Evolutionary conservation across 2,113 vertebrate species (phyloP).

Genomic region (Psilopsiagon aurifrons): DNA sequence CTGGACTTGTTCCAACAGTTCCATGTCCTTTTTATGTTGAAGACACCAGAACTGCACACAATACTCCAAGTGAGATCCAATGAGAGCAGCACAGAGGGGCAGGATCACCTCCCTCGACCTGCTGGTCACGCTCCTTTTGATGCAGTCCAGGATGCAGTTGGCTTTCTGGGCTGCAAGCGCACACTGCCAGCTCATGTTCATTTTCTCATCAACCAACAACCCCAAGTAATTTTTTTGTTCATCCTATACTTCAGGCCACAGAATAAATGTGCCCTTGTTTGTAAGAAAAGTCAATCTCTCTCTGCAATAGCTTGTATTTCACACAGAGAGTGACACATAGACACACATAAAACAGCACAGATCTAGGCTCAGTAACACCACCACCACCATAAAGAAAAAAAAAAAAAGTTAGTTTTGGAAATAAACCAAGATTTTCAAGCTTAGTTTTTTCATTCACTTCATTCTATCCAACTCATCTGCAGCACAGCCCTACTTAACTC

Average conservation of each 20-base stretch:
- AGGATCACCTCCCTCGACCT: too few species aligned
- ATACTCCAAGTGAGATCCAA: too few species aligned
- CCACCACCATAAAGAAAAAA: not conserved
- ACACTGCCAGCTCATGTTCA: too few species aligned
- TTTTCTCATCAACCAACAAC: too few species aligned
- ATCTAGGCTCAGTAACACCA: not conserved
- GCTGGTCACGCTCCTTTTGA: too few species aligned
- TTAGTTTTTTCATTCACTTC: not conserved
- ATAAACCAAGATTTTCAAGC: not conserved
- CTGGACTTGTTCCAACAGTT: too few species aligned
- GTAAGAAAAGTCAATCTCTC: not conserved
- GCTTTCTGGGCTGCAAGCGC: too few species aligned
- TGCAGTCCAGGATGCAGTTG: too few species aligned
- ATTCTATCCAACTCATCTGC: not conserved
- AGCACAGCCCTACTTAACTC: not conserved
- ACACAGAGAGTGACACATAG: not conserved
- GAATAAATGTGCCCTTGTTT: not conserved
- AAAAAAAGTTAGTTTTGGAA: not conserved
- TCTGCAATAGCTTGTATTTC: not conserved
- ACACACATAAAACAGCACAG: not conserved
- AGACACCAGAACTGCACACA: too few species aligned
- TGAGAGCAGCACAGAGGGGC: too few species aligned
- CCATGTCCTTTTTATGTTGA: too few species aligned
- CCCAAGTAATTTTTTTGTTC: not conserved
- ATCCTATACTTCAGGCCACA: not conserved